phyloP scores from a whole-genome alignment of 2,888 invertebrate species.

The Syrphus vitripennis region DNA sequence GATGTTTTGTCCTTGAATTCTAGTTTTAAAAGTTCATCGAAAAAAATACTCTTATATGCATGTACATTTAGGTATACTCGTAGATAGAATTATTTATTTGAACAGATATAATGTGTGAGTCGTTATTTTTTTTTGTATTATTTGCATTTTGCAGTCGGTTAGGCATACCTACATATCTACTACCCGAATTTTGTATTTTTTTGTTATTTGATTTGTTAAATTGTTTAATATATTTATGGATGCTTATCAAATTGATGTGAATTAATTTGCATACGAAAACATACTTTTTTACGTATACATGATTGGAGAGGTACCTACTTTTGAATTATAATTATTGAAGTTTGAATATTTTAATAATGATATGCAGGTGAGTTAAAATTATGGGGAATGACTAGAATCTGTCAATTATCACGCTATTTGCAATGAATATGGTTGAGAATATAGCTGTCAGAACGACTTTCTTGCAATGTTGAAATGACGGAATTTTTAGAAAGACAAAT shows the following conservation, averaged over 20 bases:
- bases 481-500: too few species aligned
- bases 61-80: background rate
- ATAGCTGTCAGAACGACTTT: too few species aligned
- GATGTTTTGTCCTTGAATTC: slow-evolving; percentile 70
- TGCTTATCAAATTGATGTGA: slow-evolving; percentile 26
- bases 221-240: slow-evolving; percentile 36
- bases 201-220: slow-evolving; percentile 12
- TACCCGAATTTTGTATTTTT: background rate
- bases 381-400: background rate
- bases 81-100: background rate
- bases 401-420: background rate
- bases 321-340: background rate
- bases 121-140: slow-evolving; percentile 25
- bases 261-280: background rate
- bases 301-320: background rate
- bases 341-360: background rate
- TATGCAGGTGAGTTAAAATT: background rate
- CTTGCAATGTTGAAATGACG: too few species aligned
- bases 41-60: slow-evolving; percentile 4
- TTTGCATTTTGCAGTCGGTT: slow-evolving; percentile 10
- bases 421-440: background rate
- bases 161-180: background rate
- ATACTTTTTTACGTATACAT: too few species aligned
- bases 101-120: slow-evolving; percentile 47
- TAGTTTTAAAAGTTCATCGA: slow-evolving; percentile 70